These are phyloP conservation scores for Lycaena phlaeas DNA, from an alignment of 2,888 invertebrate species.

Conservation along the genomic window DNA sequence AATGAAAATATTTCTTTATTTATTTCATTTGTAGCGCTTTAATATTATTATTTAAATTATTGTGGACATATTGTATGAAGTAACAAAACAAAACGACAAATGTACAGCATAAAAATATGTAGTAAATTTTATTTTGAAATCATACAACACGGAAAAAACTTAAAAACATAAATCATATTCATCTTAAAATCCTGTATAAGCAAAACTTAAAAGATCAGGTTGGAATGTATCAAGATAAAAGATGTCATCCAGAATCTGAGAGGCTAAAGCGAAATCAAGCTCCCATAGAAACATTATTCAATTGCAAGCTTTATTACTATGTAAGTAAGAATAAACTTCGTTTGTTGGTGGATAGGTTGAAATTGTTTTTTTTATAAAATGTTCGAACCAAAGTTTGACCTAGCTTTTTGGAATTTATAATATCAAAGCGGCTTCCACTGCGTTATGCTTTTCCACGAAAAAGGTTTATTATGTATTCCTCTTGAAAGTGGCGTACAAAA, in stretches of 20 bases:
- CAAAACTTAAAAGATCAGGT: slow-evolving; percentile 46
- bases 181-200: slow-evolving; percentile 16
- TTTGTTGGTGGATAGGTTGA: slow-evolving; percentile 17
- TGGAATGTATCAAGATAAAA: slow-evolving; percentile 68
- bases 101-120: no score
- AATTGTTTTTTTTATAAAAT: slow-evolving; percentile 38
- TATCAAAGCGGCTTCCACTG: slow-evolving; percentile 44
- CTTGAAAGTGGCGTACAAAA: not conserved
- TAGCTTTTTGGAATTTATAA: slow-evolving; percentile 68
- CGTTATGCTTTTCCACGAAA: slow-evolving; percentile 52
- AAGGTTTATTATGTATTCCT: slow-evolving; percentile 13
- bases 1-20: no score
- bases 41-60: not conserved
- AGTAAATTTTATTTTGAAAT: not conserved
- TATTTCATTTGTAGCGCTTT: not conserved
- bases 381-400: slow-evolving; percentile 55
- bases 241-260: slow-evolving; percentile 66
- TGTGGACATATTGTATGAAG: no score
- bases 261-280: slow-evolving; percentile 38
- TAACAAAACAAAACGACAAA: no score
- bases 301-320: slow-evolving; percentile 31
- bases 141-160: no score
- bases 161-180: no score
- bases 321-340: slow-evolving; percentile 33
- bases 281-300: slow-evolving; percentile 24